These are phyloP conservation scores for Cathartes aura DNA, from an alignment of 2,113 vertebrate species.

Conservation along the genomic window DNA sequence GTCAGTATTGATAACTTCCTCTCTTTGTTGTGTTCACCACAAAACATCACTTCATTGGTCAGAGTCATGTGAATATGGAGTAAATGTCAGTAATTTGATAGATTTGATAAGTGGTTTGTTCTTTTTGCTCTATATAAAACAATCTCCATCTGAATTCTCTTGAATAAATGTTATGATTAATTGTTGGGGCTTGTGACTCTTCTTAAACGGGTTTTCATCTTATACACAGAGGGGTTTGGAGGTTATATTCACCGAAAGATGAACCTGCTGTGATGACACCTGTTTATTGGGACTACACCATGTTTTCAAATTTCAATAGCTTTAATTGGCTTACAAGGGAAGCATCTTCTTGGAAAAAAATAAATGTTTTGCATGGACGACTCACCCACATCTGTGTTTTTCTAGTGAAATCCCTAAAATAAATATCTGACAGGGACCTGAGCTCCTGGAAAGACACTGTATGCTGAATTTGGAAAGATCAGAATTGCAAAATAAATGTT, in stretches of 20 bases:
- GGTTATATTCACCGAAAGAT: background rate
- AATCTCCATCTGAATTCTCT: background rate
- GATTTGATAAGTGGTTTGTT: background rate
- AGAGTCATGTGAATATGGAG: background rate
- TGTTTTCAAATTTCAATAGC: background rate
- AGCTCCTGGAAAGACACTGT: background rate
- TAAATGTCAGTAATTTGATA: background rate
- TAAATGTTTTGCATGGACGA: background rate
- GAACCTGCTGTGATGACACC: background rate
- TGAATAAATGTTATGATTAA: background rate
- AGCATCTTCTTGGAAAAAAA: background rate
- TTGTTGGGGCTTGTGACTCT: background rate
- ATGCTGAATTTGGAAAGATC: background rate
- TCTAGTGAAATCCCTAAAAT: constrained; percentile 34
- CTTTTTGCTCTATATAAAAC: background rate
- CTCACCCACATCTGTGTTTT: constrained; percentile 20
- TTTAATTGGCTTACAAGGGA: background rate
- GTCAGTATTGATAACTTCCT: background rate
- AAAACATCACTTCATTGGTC: background rate
- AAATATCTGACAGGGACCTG: background rate
- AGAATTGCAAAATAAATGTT: constrained; percentile 13
- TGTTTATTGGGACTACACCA: background rate
- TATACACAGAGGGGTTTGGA: background rate
- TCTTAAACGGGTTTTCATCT: background rate
- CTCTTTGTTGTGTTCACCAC: background rate